Conservation (phyloP, 2,113 vertebrate species). For the Struthidea cinerea region DNA sequence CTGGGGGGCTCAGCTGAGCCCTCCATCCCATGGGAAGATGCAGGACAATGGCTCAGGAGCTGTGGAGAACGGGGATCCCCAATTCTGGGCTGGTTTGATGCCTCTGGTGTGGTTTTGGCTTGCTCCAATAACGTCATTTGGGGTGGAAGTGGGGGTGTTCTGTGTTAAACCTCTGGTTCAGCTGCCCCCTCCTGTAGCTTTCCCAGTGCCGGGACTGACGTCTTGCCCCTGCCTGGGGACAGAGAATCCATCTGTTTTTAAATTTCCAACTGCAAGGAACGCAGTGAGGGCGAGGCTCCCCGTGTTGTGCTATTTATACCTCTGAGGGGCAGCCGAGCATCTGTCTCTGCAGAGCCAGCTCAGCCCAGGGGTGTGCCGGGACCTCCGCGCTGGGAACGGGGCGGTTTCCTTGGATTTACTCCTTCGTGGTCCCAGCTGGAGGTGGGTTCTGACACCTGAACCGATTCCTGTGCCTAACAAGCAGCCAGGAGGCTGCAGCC, state of each 20-base stretch:
- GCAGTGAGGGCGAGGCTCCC: neutral
- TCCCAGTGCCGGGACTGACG: rapidly evolving
- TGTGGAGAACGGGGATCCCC: neutral
- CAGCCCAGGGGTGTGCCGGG: neutral
- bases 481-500: neutral
- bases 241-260: neutral
- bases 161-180: rapidly evolving
- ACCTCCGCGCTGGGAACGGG: rapidly evolving
- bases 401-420: neutral
- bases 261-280: neutral
- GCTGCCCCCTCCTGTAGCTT: neutral
- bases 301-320: neutral
- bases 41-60: neutral
- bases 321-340: neutral
- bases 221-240: neutral
- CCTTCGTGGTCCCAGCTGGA: neutral
- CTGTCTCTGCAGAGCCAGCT: neutral
- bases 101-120: neutral
- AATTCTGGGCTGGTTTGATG: neutral
- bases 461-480: rapidly evolving
- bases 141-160: neutral
- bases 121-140: rapidly evolving
- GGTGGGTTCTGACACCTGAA: neutral
- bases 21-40: neutral
- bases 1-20: rapidly evolving